Conservation (phyloP, 2,797 vertebrate genomes). For the Microhierax caerulescens region DNA sequence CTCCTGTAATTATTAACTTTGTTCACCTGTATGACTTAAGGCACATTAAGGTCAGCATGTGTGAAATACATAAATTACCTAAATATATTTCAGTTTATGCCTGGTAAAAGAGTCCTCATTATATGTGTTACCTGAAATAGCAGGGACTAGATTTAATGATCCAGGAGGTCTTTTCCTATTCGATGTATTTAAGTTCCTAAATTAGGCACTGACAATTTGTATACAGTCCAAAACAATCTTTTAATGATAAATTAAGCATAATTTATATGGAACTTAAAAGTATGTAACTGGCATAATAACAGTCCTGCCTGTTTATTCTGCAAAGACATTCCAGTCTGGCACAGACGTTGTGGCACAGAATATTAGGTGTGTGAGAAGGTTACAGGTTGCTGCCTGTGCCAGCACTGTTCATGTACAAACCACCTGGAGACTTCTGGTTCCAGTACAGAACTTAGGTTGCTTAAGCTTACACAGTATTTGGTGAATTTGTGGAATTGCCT, state of each 20-base stretch:
- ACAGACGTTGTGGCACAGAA: neutral
- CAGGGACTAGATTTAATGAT: neutral
- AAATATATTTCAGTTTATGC: neutral
- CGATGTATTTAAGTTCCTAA: neutral
- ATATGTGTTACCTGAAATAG: neutral
- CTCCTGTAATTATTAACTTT: conserved; percentile 6
- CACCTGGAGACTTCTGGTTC: neutral
- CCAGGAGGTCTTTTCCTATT: neutral
- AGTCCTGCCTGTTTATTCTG: neutral
- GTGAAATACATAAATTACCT: neutral
- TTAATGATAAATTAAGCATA: neutral
- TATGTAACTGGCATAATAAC: neutral
- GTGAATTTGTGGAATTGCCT: neutral
- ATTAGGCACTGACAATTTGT: neutral
- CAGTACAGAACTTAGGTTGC: neutral
- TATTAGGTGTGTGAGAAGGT: neutral
- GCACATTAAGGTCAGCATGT: neutral
- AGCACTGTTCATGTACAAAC: neutral
- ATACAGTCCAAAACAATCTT: neutral
- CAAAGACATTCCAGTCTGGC: neutral
- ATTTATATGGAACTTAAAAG: neutral
- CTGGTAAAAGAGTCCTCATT: neutral
- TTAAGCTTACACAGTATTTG: neutral
- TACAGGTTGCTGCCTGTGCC: neutral
- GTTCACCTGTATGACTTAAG: neutral